A percentile compares a stretch with the other conserved stretches of the same genome.
phyloP scores from a whole-genome alignment of 2,888 invertebrate genomes.

The Lobophora halterata region DNA sequence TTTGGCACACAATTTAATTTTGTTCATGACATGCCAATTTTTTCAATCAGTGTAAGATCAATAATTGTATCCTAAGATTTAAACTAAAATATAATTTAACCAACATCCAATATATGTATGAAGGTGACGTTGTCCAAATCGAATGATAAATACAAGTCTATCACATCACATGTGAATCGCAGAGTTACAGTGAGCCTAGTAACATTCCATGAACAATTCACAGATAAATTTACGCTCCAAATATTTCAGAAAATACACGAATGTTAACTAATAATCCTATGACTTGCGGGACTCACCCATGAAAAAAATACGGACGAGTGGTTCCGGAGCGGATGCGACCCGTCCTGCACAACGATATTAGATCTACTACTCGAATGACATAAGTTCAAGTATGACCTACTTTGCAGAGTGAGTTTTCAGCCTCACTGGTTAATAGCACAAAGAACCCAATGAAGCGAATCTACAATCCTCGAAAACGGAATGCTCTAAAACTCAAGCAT shows the following conservation, averaged over 20 bases:
- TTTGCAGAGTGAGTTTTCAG: constrained; percentile 47
- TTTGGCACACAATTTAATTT: no score
- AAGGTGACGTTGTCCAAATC: no score
- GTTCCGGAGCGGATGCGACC: constrained; percentile 48
- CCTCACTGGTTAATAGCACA: constrained; percentile 60
- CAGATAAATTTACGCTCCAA: constrained; percentile 31
- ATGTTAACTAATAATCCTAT: constrained; percentile 35
- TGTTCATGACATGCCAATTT: no score
- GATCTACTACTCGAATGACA: constrained; percentile 44
- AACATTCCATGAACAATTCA: no score
- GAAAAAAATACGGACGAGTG: constrained; percentile 47
- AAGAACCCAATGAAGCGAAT: constrained; percentile 54
- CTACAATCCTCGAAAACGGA: constrained; percentile 16
- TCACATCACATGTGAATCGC: no score
- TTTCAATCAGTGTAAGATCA: no score
- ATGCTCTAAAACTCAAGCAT: constrained; percentile 15
- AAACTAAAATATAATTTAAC: no score
- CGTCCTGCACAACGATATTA: constrained; percentile 41
- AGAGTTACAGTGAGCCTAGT: no score
- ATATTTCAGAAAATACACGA: constrained; percentile 34
- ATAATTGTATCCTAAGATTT: no score
- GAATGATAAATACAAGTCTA: no score
- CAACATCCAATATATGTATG: no score
- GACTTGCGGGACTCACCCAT: constrained; percentile 57
- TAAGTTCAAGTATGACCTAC: constrained; percentile 41